Conservation (phyloP, 2,888 invertebrate species). For the Mythimna albipuncta region DNA sequence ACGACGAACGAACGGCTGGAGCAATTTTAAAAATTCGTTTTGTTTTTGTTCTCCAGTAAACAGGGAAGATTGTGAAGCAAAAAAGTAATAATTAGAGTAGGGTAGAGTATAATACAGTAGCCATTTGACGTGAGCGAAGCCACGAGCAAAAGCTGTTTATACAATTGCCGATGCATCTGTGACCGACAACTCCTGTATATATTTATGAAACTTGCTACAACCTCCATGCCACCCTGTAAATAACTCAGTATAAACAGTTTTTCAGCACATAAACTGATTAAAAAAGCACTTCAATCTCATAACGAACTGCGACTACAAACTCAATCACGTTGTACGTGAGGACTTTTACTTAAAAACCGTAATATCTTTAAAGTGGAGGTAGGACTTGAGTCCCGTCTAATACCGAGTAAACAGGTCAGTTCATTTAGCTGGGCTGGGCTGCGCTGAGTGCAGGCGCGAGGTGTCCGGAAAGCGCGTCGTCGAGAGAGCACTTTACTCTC, state of each 20-base stretch:
- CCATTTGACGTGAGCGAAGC: no score
- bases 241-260: not conserved
- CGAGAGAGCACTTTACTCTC: constrained; percentile 24
- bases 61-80: no score
- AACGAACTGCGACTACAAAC: constrained; percentile 44
- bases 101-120: no score
- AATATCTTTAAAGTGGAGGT: constrained; percentile 35
- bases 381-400: constrained; percentile 29
- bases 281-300: constrained; percentile 41
- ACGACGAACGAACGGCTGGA: no score
- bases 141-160: no score
- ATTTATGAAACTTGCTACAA: not conserved
- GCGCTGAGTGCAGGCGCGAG: constrained; percentile 47
- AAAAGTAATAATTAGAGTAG: no score
- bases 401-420: constrained; percentile 49
- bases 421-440: constrained; percentile 42
- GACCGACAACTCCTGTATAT: not conserved
- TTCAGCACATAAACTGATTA: constrained; percentile 36
- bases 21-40: no score
- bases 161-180: no score
- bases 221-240: not conserved
- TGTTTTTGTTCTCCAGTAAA: no score
- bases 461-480: constrained; percentile 38
- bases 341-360: constrained; percentile 47
- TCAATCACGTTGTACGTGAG: constrained; percentile 35